These are phyloP conservation scores for Ursus arctos DNA, from an alignment of 2,113 vertebrate genomes.

Conservation along the genomic window DNA sequence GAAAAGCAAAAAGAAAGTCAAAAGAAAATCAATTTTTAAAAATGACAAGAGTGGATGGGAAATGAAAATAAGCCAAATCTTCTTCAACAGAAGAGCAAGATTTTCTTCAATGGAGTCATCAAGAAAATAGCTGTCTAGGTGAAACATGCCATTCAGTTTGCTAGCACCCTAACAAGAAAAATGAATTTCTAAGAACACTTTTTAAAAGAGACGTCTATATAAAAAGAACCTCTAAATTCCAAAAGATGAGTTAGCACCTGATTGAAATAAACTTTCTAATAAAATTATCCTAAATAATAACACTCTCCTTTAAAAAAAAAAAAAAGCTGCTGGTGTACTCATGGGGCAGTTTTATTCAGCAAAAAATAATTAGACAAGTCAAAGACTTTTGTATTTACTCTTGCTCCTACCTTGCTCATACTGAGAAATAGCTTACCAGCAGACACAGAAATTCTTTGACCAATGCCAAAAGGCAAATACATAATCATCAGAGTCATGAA, in stretches of 20 bases:
- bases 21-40: background rate
- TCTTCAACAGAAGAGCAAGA: background rate
- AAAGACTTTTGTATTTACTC: background rate
- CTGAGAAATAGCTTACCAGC: background rate
- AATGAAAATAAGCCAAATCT: background rate
- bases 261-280: slow-evolving; percentile 17
- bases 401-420: background rate
- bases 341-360: background rate
- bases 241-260: background rate
- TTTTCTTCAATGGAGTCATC: background rate
- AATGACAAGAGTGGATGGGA: background rate
- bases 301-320: background rate
- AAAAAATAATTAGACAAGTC: background rate
- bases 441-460: background rate
- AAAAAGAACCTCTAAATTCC: slow-evolving; percentile 40
- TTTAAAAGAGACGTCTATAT: background rate
- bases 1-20: background rate
- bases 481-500: background rate
- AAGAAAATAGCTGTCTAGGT: background rate
- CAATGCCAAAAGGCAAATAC: background rate
- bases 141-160: background rate
- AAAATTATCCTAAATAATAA: slow-evolving; percentile 7
- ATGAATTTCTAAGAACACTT: background rate
- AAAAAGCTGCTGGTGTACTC: background rate
- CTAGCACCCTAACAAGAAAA: slow-evolving; percentile 15